Evolutionary conservation across 2,113 vertebrate genomes (phyloP).

Genomic region (Lichenostomus cassidix): DNA sequence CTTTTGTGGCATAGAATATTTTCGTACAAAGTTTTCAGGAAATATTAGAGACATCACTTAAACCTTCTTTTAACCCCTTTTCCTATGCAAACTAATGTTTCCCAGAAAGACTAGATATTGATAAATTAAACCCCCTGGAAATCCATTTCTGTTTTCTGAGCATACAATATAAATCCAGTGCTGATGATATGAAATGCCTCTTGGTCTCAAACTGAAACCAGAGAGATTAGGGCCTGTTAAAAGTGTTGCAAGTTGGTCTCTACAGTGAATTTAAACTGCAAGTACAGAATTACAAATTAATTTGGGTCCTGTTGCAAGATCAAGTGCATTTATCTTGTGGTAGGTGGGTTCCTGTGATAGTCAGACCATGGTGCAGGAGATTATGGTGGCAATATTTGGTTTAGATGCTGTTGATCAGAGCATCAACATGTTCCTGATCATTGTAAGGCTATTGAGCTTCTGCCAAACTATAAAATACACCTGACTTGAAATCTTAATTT

Average conservation of each 20-base stretch:
- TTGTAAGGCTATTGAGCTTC: not conserved
- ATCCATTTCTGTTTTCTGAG: slow-evolving; percentile 44
- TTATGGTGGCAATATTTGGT: not conserved
- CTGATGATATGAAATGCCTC: slow-evolving; percentile 23
- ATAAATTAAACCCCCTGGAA: slow-evolving; percentile 42
- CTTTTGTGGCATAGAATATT: slow-evolving; percentile 69
- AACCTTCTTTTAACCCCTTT: slow-evolving; percentile 71
- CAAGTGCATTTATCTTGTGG: not conserved
- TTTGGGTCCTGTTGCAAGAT: not conserved
- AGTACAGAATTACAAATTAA: not conserved
- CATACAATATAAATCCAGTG: slow-evolving; percentile 22
- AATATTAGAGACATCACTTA: slow-evolving; percentile 67
- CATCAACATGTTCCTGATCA: not conserved
- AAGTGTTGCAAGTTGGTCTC: slow-evolving; percentile 16
- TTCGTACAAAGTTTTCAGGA: slow-evolving; percentile 75
- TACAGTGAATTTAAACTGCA: not conserved
- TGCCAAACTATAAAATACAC: not conserved
- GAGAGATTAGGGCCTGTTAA: slow-evolving; percentile 49
- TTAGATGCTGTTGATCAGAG: not conserved
- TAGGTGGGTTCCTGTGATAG: not conserved
- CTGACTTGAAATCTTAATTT: not conserved
- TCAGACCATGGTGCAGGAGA: not conserved
- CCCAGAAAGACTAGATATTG: slow-evolving; percentile 48
- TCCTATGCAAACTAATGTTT: slow-evolving; percentile 65
- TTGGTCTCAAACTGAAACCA: slow-evolving; percentile 56